Evolutionary conservation across 2,888 invertebrate species (phyloP), one percentile per base, ranked within the genome.

Genomic region (Embidobia sp.): DNA sequence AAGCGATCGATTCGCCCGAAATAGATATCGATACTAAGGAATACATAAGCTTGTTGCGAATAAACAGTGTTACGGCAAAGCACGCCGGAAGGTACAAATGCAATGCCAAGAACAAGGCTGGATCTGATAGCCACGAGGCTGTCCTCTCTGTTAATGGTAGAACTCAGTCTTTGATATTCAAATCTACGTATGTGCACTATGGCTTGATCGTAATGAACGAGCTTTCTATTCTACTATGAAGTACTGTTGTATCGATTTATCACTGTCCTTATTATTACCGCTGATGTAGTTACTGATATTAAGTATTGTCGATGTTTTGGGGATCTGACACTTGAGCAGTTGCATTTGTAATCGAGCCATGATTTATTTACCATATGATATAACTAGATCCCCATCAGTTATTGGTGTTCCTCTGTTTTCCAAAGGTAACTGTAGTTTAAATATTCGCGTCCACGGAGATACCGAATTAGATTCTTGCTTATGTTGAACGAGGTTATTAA

Each of bases 71-170:
- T 40, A 92, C 91, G 81, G 92, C 93, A 80, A 91, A 92, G 81
- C 94, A 94, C 88, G 92, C 93, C 81, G 95, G 95, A 85, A 92
- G 92, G 89, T 95, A 94, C 90, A 93, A 93, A 66, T 95, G 95
- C 88, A 91, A 91, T 75, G 94, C 93, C 66, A 91, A 91, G 79
- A 94, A 94, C 89, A 91, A 90, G 83, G 94, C 93, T 74, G 94
- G 94, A 85, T 89, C 90, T 53, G 91, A 92, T 81, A 92, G 92
- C 83, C 92, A 93, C 89, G 91, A 92, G 66, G 91, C 93, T 64
- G 88, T 91, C 82, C 91, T 94, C 81, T 91, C 92, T 88, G 93
- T 94, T 85, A 93, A 94, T 88, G 94, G 94, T 94, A 94, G 79
- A 79, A 51, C 44, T 19, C 35, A 55, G 26, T 44, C 37, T 61